Evolutionary conservation across 2,888 invertebrate species (phyloP), one percentile per base, ranked within the genome.

Genomic region (Caenorhabditis sp.): DNA sequence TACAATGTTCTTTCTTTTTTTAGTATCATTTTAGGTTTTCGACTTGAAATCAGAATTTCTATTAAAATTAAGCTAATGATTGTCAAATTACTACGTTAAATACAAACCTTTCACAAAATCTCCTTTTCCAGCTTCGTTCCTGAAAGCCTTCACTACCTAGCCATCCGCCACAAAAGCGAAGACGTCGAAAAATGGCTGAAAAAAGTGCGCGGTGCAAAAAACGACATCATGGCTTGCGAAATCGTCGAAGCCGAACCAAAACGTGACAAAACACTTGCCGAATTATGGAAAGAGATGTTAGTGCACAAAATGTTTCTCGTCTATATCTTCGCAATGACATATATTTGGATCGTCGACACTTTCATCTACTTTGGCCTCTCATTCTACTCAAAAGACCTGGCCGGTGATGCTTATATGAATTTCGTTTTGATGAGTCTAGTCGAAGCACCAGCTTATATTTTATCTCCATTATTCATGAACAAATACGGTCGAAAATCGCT

Each of bases 291-390:
- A 0, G 69, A 73, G 50, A 73, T 69, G 67, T 76, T 67, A 65
- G 66, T 65, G 59, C 70, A 77, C 60, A 80, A 76, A 57, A 66
- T 67, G 38, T 80, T 77, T 66, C 64, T 80, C 43, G 62, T 70
- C n/a, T 80, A 80, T 56, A 67, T 65, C 27, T 43, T 71, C 20
- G 75, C 81, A 7, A 72, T 82, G 76, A 70, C 72, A 25, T 82
- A 82, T 66, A 67, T 80, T 52, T 83, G 83, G 83, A 78, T 78
- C 17, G 70, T 72, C n/a, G 81, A 81, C 62, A 77, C 72, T 8
- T 81, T 86, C 64, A 81, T 84, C 65, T 86, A 86, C 68, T 86
- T 84, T 67, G 86, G 85, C 4, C 66, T 86, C 49, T 80, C 84
- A 8, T 70, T 85, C 36, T 85, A 82, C 68, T 79, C 79, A 23